A percentile compares a stretch with the other conserved stretches of the same genome.
phyloP scores from a whole-genome alignment of 2,888 invertebrate genomes.

The Odontocerum albicorne region DNA sequence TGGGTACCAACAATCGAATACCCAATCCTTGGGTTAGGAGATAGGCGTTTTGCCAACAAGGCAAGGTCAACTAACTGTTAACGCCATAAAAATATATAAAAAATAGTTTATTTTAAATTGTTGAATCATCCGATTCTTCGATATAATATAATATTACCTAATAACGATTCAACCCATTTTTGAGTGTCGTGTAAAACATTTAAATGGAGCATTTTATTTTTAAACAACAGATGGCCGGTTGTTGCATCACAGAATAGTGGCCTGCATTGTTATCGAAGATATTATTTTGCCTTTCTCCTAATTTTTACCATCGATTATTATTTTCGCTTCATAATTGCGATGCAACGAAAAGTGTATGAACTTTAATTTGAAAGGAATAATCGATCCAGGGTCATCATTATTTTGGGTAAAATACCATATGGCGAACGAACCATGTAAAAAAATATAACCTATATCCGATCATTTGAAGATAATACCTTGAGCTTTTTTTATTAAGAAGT shows the following conservation, averaged over 20 bases:
- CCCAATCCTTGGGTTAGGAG: too few relatives aligned
- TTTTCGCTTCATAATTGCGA: slow-evolving; percentile 31
- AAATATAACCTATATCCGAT: slow-evolving; percentile 1
- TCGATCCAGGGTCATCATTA: slow-evolving; percentile 6
- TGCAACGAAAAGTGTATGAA: slow-evolving; percentile 19
- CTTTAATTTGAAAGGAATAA: slow-evolving; percentile 21
- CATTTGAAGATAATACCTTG: slow-evolving; percentile 12
- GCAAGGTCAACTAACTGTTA: too few relatives aligned
- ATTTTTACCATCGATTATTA: slow-evolving; percentile 13
- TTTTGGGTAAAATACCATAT: slow-evolving; percentile 32
- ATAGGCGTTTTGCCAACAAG: too few relatives aligned
- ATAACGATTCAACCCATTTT: too few relatives aligned
- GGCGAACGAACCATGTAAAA: slow-evolving; percentile 19
- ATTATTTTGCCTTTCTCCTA: slow-evolving; percentile 19
- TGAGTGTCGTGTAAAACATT: too few relatives aligned
- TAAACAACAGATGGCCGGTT: slow-evolving; percentile 27
- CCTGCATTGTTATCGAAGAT: slow-evolving; percentile 17
- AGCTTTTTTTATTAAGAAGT: too few relatives aligned
- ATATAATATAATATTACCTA: too few relatives aligned
- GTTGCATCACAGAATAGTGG: slow-evolving; percentile 18
- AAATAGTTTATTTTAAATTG: too few relatives aligned
- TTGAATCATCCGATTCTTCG: too few relatives aligned
- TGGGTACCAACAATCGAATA: too few relatives aligned
- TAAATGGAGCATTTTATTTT: too few relatives aligned
- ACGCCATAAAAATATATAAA: too few relatives aligned